A percentile compares a stretch with the other conserved stretches of the same genome.
phyloP scores from a whole-genome alignment of 2,113 vertebrate species.

The Smithornis capensis region DNA sequence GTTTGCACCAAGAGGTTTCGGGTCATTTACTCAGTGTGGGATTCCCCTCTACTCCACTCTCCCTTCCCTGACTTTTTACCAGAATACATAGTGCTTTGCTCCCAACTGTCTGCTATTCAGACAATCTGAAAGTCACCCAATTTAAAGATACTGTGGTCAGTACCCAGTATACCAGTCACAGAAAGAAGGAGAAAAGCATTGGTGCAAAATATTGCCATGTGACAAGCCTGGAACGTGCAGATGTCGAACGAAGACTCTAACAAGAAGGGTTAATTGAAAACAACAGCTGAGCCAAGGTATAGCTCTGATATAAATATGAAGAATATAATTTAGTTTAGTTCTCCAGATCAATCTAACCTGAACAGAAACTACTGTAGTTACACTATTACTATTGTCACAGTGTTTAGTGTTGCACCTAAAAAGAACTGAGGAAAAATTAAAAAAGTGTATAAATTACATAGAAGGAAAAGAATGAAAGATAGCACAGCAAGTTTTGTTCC shows the following conservation, averaged over 20 bases:
- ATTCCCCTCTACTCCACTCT: fast-evolving
- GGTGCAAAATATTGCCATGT: neutral
- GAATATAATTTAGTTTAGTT: neutral
- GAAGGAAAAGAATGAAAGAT: neutral
- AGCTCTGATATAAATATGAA: neutral
- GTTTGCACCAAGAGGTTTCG: neutral
- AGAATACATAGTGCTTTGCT: neutral
- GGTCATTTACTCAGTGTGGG: neutral
- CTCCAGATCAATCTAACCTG: neutral
- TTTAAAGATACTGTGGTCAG: neutral
- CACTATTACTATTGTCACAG: neutral
- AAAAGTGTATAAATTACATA: neutral
- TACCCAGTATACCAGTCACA: neutral
- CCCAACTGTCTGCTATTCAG: neutral
- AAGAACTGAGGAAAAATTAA: neutral
- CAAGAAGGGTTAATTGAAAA: neutral
- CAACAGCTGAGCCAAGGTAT: neutral
- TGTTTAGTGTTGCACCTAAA: neutral
- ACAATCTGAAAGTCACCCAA: neutral
- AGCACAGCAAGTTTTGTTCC: neutral
- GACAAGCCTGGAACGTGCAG: neutral
- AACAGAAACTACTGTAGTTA: neutral
- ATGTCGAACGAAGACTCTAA: neutral
- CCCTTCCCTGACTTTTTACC: neutral
- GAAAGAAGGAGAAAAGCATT: neutral